Base-by-base conservation (phyloP, 30 jellyfish, hydroid and myxozoan genomes). In the Chrysaora quinquecirrha region DNA sequence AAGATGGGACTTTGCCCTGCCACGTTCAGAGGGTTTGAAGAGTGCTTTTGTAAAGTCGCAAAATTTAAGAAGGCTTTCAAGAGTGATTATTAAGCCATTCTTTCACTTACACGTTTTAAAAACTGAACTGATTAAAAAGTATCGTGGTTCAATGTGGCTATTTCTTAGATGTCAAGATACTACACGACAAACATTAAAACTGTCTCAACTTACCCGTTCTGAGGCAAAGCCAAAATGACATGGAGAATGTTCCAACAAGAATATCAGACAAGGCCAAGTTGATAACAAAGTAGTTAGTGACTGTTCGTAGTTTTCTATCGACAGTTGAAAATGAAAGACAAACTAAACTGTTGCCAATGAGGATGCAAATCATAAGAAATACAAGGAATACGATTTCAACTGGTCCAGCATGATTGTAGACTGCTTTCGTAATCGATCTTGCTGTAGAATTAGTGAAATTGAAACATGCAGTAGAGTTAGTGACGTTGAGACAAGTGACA, bases 231-330 rank as follows among this genome's bases (percentile, higher is more conserved):
- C 95, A 84, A 46, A 84, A 84, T 1, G 87, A 21, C 87, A 84
- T 29, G 2, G 95, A 84, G 24, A 84, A 84, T 27, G 78, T 48
- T 1, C 95, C 95, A 30, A 84, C 95, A 58, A 84, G 47, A 61
- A 84, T 84, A 34, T 84, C 95, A 23, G 95, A 84, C 60, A 74
- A 46, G 1, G 95, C 95, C 19, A 84, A 84, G 43, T 73, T 84
- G 87, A 84, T 74, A 61, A 84, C 87, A 30, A 84, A 84, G 34
- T 71, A 84, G 30, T 84, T 84, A 1, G 95, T 84, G 23, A 84
- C 79, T 35, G 95, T 84, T 65, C 78, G 56, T 27, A 84, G 58
- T 38, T 47, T 64, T 10, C 87, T 63, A 28, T 74, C 95, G 43
- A 72, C 95, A 31, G 76, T 84, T 16, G 95, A 73, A 32, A 84